phyloP scores from a whole-genome alignment of 2,113 vertebrate species.

The Zosterops hypoxanthus region DNA sequence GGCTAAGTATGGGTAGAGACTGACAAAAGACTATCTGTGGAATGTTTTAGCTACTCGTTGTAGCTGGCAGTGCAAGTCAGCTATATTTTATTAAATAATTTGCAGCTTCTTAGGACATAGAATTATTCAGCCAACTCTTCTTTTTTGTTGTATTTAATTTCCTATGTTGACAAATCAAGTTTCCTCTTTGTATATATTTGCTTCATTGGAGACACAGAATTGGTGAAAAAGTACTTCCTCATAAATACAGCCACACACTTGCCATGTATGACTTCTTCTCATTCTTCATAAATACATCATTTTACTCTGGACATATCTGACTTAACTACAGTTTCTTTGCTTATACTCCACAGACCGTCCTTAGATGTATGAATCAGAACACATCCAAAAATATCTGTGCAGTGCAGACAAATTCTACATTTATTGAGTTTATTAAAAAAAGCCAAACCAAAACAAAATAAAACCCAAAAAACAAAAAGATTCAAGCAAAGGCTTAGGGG shows the following conservation, averaged over 20 bases:
- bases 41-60: background rate
- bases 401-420: background rate
- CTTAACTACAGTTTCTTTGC: background rate
- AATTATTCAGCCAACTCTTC: background rate
- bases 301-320: background rate
- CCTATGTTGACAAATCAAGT: background rate
- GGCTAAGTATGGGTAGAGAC: background rate
- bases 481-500: background rate
- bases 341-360: background rate
- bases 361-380: background rate
- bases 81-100: background rate
- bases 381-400: background rate
- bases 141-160: background rate
- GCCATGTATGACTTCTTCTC: background rate
- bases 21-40: background rate
- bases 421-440: background rate
- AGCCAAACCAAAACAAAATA: background rate
- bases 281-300: background rate
- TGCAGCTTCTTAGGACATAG: background rate
- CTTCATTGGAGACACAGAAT: background rate
- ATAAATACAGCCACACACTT: background rate
- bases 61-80: background rate
- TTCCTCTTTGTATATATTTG: background rate
- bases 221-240: background rate
- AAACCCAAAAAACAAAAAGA: background rate